phyloP scores from a whole-genome alignment of 1,140 invertebrate genomes.

The Ostrea edulis region DNA sequence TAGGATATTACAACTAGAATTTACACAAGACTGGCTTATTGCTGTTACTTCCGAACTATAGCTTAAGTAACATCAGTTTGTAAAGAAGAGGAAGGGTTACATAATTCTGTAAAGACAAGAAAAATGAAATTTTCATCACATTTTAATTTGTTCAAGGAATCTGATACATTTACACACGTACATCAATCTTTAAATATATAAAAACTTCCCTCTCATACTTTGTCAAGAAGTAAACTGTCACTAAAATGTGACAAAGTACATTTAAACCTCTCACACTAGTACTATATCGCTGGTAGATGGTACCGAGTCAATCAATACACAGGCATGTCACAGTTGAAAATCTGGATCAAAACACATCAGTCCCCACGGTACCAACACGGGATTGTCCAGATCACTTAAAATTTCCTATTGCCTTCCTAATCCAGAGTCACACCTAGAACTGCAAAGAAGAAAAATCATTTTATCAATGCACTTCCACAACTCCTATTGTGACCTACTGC shows the following conservation, averaged over 20 bases:
- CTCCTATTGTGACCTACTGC: too few species aligned
- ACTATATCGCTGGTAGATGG: neutral
- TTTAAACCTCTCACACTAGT: neutral
- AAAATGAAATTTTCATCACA: neutral
- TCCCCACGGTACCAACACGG: neutral
- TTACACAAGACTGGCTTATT: too few species aligned
- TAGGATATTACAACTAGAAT: too few species aligned
- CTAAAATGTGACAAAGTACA: neutral
- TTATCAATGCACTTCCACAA: too few species aligned
- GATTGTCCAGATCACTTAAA: neutral
- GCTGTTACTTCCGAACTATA: too few species aligned
- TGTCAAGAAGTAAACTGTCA: neutral
- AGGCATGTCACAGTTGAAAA: neutral
- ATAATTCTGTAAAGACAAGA: neutral
- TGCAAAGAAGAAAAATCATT: neutral
- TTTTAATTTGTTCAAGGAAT: constrained; percentile 29
- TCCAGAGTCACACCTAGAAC: neutral
- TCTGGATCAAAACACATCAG: neutral
- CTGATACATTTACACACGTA: neutral
- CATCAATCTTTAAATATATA: constrained; percentile 12
- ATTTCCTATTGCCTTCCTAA: neutral
- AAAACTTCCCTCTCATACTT: neutral
- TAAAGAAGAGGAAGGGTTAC: too few species aligned
- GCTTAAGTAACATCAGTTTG: too few species aligned
- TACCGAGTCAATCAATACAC: neutral